Evolutionary conservation across 1,140 invertebrate species (phyloP), one percentile per base, ranked within the genome.

Genomic region (Dinothrombium tinctorium): DNA sequence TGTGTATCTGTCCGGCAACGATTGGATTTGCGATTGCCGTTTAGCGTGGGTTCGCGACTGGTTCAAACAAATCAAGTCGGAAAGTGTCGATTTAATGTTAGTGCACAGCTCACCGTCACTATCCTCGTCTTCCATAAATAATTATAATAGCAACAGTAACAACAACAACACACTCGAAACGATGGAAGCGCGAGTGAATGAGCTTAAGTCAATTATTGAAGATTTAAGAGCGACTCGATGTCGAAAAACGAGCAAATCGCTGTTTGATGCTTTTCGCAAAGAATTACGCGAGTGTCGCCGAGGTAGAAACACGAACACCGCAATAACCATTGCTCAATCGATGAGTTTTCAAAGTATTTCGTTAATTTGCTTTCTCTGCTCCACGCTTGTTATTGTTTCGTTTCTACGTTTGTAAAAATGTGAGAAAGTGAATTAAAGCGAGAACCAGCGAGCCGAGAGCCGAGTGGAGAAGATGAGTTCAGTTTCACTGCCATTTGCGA

Each of bases 1-100:
- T 19, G 19, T 39, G 15, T 29, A 39, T 26, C 15, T 14, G 7
- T 39, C 37, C 25, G 22, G 14, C n/a, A 39, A 39, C 28, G 23
- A 22, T 26, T 28, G 23, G 23, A 39, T 28, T 4, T 39, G 37
- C 9, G 37, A 39, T 29, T 39, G 37, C 22, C 12, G 19, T 7
- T 26, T 39, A 21, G 37, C 37, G 11, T 39, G 37, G 37, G 7
- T 39, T 5, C 11, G 37, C 11, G 37, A 39, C 22, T 39, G 37
- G 37, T 15, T 21, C 8, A 39, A 39, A 29, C 9, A 25, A 26
- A 3, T 39, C 23, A 39, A 21, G 19, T 12, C 7, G 9, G 37
- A 26, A 26, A 12, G 23, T 11, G 17, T 39, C n/a, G 24, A 26
- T n/a, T 26, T 39, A 11, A 39, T 29, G 37, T 22, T 29, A 5